Evolutionary conservation across 92 coral and sea anemone species (phyloP).

Genomic region (Isaurus tuberculatus): DNA sequence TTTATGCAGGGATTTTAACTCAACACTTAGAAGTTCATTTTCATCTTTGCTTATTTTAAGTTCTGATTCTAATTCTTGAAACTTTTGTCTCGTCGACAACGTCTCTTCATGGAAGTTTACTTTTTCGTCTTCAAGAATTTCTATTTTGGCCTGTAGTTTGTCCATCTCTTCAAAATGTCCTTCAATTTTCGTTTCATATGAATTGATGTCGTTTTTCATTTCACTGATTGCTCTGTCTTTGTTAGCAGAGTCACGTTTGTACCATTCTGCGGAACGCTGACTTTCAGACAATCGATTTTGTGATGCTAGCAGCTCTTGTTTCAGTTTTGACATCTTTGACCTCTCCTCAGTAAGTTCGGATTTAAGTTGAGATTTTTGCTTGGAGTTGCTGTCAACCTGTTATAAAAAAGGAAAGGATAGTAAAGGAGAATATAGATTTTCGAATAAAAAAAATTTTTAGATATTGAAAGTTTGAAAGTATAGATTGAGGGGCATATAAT

Average conservation of each 20-base stretch:
- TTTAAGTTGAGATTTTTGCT: conserved; percentile 65
- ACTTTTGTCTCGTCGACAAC: conserved; percentile 49
- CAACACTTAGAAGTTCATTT: conserved; percentile 59
- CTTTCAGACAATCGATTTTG: conserved; percentile 60
- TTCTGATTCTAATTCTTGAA: conserved; percentile 64
- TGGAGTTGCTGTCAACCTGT: conserved; percentile 57
- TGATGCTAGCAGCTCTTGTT: conserved; percentile 57
- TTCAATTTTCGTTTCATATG: conserved; percentile 61
- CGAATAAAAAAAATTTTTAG: too few species aligned
- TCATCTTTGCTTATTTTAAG: conserved; percentile 57
- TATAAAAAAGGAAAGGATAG: too few species aligned
- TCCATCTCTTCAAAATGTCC: conserved; percentile 50
- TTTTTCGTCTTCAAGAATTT: conserved; percentile 69
- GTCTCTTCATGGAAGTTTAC: conserved; percentile 67
- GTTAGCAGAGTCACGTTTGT: conserved; percentile 53
- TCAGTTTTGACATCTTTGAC: conserved; percentile 50
- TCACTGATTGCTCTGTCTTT: conserved; percentile 62
- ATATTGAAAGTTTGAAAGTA: too few species aligned
- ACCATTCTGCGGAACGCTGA: conserved; percentile 73
- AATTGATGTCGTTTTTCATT: conserved; percentile 43
- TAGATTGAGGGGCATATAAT: too few species aligned
- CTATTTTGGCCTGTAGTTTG: conserved; percentile 75
- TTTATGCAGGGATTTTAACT: conserved; percentile 61
- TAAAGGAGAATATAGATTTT: too few species aligned
- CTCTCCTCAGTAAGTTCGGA: conserved; percentile 69